These are phyloP conservation scores for Pholis gunnellus DNA, from an alignment of 2,113 vertebrate genomes.

Conservation along the genomic window DNA sequence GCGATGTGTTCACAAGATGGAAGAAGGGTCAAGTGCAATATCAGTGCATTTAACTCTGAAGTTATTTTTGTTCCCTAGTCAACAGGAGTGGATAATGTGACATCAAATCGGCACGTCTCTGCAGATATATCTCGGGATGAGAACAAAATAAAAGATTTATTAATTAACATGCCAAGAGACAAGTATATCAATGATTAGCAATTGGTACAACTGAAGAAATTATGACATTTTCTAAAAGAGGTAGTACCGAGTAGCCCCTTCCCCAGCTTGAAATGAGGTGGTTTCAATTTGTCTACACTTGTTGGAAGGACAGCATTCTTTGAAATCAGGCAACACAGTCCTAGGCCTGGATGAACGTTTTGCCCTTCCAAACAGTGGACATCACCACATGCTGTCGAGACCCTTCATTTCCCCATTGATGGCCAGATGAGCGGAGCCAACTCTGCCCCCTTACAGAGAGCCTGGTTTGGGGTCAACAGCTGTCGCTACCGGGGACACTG, in stretches of 20 bases:
- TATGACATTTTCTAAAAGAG: not conserved
- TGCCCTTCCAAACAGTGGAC: not conserved
- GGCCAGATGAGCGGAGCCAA: not conserved
- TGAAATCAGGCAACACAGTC: not conserved
- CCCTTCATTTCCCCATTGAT: not conserved
- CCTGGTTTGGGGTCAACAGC: slow-evolving; percentile 33
- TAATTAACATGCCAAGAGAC: too few relatives aligned
- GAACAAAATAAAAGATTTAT: not conserved
- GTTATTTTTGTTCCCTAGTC: not conserved
- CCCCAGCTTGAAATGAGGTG: not conserved
- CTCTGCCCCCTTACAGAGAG: not conserved
- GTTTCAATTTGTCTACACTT: not conserved
- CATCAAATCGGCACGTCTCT: not conserved
- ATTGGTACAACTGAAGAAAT: not conserved
- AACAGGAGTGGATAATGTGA: not conserved
- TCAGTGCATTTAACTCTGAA: not conserved
- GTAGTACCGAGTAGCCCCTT: not conserved
- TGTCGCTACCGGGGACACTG: slow-evolving; percentile 9
- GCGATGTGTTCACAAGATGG: not conserved
- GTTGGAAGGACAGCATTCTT: not conserved
- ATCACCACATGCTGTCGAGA: not conserved
- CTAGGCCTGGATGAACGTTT: not conserved
- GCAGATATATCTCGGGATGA: not conserved
- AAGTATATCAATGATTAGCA: not conserved
- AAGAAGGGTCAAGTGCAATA: not conserved